Conservation (phyloP, 2,113 vertebrate species). For the Nannospalax galili region DNA sequence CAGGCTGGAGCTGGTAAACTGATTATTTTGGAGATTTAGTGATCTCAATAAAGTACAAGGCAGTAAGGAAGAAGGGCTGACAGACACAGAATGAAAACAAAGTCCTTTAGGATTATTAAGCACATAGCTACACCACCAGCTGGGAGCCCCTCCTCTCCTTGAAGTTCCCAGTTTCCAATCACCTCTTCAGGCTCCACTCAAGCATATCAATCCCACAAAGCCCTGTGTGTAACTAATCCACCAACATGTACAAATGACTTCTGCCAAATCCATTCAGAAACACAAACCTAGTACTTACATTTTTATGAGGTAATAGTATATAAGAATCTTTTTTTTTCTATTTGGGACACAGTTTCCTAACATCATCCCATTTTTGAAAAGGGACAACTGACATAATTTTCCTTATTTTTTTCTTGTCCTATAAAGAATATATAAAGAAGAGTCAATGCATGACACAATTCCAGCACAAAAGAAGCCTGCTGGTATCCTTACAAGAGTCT, state of each 20-base stretch:
- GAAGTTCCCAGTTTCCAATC: background rate
- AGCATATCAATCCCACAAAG: constrained; percentile 3
- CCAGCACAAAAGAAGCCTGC: background rate
- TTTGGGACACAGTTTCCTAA: background rate
- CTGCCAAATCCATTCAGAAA: constrained; percentile 27
- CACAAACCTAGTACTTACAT: background rate
- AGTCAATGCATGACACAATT: background rate
- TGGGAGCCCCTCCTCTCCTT: background rate
- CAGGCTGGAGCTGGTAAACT: background rate
- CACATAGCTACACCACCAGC: background rate
- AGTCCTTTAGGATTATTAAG: background rate
- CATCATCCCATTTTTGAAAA: constrained; percentile 12
- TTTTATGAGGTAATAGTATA: background rate
- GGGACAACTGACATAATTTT: background rate
- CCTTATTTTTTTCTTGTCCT: background rate
- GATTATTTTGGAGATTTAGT: background rate
- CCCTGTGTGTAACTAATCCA: constrained; percentile 26
- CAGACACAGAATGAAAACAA: background rate
- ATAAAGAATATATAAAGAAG: constrained; percentile 9
- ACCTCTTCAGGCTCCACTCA: background rate
- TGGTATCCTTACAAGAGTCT: background rate
- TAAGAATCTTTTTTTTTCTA: background rate
- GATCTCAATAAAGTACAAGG: constrained; percentile 3
- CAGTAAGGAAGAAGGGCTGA: background rate
- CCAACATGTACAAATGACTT: constrained; percentile 41